phyloP scores from a whole-genome alignment of 1,140 invertebrate species.

The Zaprionus nigranus region DNA sequence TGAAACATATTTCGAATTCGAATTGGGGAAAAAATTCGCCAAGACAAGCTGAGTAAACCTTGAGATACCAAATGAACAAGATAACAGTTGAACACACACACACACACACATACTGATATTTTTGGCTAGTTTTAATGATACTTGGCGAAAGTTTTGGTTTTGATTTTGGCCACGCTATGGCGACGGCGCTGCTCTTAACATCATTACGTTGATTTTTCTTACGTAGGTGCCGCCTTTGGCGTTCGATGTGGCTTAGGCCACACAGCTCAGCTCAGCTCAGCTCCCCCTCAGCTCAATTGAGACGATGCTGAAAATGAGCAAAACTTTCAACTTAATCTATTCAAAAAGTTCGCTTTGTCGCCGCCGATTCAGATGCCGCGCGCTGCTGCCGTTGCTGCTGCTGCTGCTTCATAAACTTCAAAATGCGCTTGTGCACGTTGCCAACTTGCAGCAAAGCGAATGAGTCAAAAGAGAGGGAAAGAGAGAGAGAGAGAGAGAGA shows the following conservation, averaged over 20 bases:
- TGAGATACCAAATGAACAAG: constrained; percentile 60
- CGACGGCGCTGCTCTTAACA: constrained; percentile 45
- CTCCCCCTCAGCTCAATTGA: constrained; percentile 45
- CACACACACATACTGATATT: constrained; percentile 32
- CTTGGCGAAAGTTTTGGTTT: constrained; percentile 77
- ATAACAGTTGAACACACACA: constrained; percentile 29
- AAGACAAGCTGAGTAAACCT: constrained; percentile 21
- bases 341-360: constrained; percentile 73
- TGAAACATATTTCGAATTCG: constrained; percentile 45
- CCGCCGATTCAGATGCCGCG: constrained; percentile 7
- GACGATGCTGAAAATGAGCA: constrained; percentile 80
- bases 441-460: constrained; percentile 34
- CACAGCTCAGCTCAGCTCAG: constrained; percentile 10
- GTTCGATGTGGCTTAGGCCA: constrained; percentile 40
- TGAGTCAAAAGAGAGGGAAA: neutral
- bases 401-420: constrained; percentile 77
- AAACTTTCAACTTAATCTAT: constrained; percentile 83
- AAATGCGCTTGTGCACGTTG: constrained; percentile 80
- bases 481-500: neutral
- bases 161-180: constrained; percentile 39
- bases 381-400: constrained; percentile 29
- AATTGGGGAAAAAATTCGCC: constrained; percentile 11
- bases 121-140: constrained; percentile 77
- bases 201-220: constrained; percentile 75
- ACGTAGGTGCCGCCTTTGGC: constrained; percentile 17